These are phyloP conservation scores for Alligator sinensis DNA, from an alignment of 2,113 vertebrate species.

Conservation along the genomic window DNA sequence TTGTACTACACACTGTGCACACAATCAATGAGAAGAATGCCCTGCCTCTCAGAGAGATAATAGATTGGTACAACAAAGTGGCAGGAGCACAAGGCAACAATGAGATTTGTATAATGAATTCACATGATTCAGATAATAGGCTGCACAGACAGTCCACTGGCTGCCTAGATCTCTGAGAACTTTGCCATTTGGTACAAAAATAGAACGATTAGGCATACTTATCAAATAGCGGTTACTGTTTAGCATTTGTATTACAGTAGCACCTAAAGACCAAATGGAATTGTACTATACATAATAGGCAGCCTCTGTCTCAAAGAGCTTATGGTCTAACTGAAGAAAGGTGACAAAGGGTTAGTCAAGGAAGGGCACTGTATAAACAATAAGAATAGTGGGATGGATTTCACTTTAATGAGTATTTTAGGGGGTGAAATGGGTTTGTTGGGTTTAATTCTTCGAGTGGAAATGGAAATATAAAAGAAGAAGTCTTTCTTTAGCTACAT, in stretches of 20 bases:
- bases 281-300: neutral
- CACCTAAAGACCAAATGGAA: neutral
- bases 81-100: neutral
- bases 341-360: neutral
- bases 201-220: neutral
- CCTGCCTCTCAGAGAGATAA: conserved; percentile 46
- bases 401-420: neutral
- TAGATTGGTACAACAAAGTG: conserved; percentile 18
- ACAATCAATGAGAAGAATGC: conserved; percentile 52
- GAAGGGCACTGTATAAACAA: neutral
- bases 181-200: conserved; percentile 15
- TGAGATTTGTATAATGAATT: neutral
- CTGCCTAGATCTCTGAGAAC: conserved; percentile 22
- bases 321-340: neutral
- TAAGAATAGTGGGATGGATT: neutral
- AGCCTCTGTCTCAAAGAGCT: neutral
- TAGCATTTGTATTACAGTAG: conserved; percentile 4
- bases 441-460: neutral
- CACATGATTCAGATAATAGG: conserved; percentile 34
- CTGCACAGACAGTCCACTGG: neutral
- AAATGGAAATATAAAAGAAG: neutral
- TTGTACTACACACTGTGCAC: neutral
- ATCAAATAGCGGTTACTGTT: conserved; percentile 11
- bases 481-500: no score
- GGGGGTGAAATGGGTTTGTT: neutral